Evolutionary conservation across 2,888 invertebrate genomes (phyloP).

Genomic region (Macrosoma leucophasiata): DNA sequence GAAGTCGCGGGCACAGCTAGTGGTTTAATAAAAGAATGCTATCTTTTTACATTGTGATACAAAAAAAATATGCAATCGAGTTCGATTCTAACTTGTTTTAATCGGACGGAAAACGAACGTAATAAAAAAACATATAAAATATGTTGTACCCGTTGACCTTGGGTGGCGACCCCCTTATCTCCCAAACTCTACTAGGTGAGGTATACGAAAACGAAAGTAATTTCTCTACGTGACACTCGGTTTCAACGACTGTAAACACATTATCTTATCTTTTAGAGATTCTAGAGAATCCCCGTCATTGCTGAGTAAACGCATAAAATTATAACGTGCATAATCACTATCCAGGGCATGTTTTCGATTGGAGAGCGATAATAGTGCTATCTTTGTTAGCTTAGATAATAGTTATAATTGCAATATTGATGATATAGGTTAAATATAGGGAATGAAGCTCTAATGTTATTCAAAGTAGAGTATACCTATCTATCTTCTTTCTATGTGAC

Average conservation of each 20-base stretch:
- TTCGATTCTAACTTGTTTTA: conserved; percentile 38
- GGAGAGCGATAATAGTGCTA: no score
- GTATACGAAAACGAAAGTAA: conserved; percentile 39
- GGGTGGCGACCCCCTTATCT: conserved; percentile 29
- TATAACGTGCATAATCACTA: conserved; percentile 8
- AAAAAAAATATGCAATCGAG: no score
- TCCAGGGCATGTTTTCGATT: conserved; percentile 5
- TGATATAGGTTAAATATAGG: no score
- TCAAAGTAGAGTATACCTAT: no score
- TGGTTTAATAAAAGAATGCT: no score
- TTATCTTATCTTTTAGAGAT: conserved; percentile 9
- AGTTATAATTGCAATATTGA: no score
- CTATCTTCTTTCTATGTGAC: no score
- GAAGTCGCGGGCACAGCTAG: no score
- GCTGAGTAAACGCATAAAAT: not conserved
- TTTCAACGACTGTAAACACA: conserved; percentile 7
- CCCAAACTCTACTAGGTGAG: conserved; percentile 17
- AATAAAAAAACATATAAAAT: conserved; percentile 34
- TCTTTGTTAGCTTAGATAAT: no score
- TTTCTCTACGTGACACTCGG: conserved; percentile 15
- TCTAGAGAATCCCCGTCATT: conserved; percentile 2
- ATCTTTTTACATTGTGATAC: no score
- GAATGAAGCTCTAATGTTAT: no score
- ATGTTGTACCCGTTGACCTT: conserved; percentile 44
- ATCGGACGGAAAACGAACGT: conserved; percentile 22